A percentile compares a stretch with the other conserved stretches of the same genome.
phyloP scores from a whole-genome alignment of 2,797 vertebrate genomes.

The Petrocephalus schoutedeni region DNA sequence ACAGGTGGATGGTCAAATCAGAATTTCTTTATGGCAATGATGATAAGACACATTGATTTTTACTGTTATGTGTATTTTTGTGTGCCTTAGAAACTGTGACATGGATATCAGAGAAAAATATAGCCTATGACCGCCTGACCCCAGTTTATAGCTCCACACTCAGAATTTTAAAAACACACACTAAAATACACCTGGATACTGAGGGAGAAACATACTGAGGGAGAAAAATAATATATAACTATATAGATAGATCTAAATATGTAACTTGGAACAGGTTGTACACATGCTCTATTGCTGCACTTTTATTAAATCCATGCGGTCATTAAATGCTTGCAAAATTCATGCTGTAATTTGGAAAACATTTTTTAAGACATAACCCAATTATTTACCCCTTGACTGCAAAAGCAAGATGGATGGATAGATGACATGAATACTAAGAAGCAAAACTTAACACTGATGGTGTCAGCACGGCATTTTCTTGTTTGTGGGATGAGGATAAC shows the following conservation, averaged over 20 bases:
- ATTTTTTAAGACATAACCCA: not conserved
- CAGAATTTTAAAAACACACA: not conserved
- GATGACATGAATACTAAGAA: not conserved
- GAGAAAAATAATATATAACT: too few species aligned
- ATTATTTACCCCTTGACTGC: not conserved
- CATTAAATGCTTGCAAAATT: too few species aligned
- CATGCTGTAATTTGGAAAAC: too few species aligned
- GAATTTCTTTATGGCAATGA: conserved; percentile 12
- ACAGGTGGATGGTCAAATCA: conserved; percentile 50
- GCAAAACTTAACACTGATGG: not conserved
- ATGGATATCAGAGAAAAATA: not conserved
- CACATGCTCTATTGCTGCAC: too few species aligned
- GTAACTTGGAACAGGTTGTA: too few species aligned
- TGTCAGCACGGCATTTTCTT: not conserved
- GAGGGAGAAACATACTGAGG: too few species aligned
- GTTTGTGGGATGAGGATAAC: not conserved
- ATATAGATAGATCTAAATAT: too few species aligned
- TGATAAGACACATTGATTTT: conserved; percentile 55
- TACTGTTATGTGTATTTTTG: conserved; percentile 57
- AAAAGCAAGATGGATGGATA: not conserved
- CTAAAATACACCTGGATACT: not conserved
- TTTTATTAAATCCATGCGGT: not conserved
- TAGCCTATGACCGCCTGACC: not conserved
- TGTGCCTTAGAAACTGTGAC: conserved; percentile 40
- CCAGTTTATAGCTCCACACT: not conserved